phyloP scores from a whole-genome alignment of 1,140 invertebrate genomes.

The Heterodera carotae region DNA sequence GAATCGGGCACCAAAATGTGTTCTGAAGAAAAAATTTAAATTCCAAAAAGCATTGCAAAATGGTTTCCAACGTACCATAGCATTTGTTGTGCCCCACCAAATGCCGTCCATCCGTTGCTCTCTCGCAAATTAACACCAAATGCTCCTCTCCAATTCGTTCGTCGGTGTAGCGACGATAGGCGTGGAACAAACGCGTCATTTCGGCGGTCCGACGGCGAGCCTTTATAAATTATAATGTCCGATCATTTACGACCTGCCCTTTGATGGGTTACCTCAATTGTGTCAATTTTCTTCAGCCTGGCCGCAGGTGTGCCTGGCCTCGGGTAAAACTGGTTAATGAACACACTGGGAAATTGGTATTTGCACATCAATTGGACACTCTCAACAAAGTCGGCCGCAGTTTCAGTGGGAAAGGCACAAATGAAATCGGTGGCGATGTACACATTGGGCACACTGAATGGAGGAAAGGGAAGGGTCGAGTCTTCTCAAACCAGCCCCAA shows the following conservation, averaged over 20 bases:
- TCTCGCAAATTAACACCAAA: conserved; percentile 85
- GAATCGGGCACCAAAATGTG: conserved; percentile 70
- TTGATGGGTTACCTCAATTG: conserved; percentile 73
- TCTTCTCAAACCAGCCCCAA: not conserved
- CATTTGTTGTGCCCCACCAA: conserved; percentile 92
- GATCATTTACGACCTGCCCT: not conserved
- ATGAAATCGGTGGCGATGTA: conserved; percentile 97
- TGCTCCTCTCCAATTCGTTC: conserved; percentile 77
- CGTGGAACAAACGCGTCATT: conserved; percentile 86
- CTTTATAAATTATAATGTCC: conserved; percentile 61
- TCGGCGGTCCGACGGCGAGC: conserved; percentile 86
- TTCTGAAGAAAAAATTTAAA: conserved; percentile 66
- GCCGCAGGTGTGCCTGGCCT: conserved; percentile 92
- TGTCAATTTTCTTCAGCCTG: conserved; percentile 78
- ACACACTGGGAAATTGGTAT: conserved; percentile 88
- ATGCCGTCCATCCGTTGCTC: conserved; percentile 84
- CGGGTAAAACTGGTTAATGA: conserved; percentile 92
- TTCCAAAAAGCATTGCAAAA: not conserved
- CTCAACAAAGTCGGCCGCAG: conserved; percentile 83
- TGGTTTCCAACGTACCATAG: conserved; percentile 75
- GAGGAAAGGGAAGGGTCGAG: conserved; percentile 17
- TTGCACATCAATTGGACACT: conserved; percentile 81
- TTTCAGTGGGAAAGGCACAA: conserved; percentile 97
- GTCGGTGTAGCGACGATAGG: conserved; percentile 79
- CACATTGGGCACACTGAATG: conserved; percentile 77